Evolutionary conservation across 1,140 invertebrate species (phyloP).

Genomic region (Drosophila eugracilis): DNA sequence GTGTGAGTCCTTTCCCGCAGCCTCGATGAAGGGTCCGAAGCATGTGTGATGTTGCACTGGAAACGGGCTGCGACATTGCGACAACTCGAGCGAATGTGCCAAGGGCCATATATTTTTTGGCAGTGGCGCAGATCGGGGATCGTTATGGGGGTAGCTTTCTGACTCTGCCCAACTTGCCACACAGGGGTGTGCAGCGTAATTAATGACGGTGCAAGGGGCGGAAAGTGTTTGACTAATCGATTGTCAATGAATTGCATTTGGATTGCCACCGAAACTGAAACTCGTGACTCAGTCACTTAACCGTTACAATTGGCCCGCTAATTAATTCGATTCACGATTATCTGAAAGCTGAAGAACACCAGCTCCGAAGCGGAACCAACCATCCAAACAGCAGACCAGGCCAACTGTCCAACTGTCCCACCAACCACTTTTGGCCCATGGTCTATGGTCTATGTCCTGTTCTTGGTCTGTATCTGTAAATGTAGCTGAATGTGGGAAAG

Average conservation of each 20-base stretch:
- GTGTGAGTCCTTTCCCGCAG: slow-evolving; percentile 36
- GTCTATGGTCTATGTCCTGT: slow-evolving; percentile 9
- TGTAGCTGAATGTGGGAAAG: slow-evolving; percentile 39
- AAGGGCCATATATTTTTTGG: slow-evolving; percentile 26
- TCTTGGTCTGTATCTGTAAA: not conserved
- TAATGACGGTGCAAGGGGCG: slow-evolving; percentile 65
- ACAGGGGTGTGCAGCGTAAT: slow-evolving; percentile 51
- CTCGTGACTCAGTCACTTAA: slow-evolving; percentile 68
- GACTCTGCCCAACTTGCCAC: not conserved
- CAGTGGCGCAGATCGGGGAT: slow-evolving; percentile 41
- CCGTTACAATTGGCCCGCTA: slow-evolving; percentile 66
- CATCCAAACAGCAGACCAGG: slow-evolving; percentile 7
- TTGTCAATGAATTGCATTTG: slow-evolving; percentile 80
- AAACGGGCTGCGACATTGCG: slow-evolving; percentile 43
- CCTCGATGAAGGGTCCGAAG: slow-evolving; percentile 46
- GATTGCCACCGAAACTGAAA: slow-evolving; percentile 46
- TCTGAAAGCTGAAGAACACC: slow-evolving; percentile 36
- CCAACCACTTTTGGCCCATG: slow-evolving; percentile 28
- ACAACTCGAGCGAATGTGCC: slow-evolving; percentile 24
- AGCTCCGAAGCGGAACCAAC: slow-evolving; percentile 17
- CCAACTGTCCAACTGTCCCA: slow-evolving; percentile 3
- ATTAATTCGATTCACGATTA: slow-evolving; percentile 78
- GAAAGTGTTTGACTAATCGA: slow-evolving; percentile 82
- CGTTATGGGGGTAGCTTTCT: slow-evolving; percentile 33
- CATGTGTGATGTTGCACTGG: slow-evolving; percentile 48